Evolutionary conservation across 2,888 invertebrate species (phyloP), one percentile per base, ranked within the genome.

Genomic region (Gerris lacustris): DNA sequence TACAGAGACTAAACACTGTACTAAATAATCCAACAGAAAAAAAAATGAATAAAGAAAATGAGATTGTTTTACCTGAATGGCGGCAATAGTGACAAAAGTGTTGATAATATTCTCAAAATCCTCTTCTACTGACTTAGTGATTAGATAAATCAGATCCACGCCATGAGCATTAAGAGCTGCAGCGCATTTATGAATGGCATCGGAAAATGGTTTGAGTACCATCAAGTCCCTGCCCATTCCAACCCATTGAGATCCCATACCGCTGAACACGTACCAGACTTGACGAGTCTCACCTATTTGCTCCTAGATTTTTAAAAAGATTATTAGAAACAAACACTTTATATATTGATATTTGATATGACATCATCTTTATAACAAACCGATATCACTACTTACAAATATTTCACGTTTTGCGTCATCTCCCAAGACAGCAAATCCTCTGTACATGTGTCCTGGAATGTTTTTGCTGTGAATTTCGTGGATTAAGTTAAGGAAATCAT

Each of bases 211-310:
- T 70, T 94, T 92, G 74, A 98, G 83, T 73, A 84, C 82, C 87
- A 97, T 88, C 75, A 99, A 84, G 72, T 89, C 86, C 78, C 88
- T 88, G 15, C 89, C 96, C 97, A 98, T 98, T 77, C 94, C 94
- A 67, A 91, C 86, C 97, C 97, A 98, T 82, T 98, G 98, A 64
- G 93, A 90, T 15, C 98, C 98, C 98, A 99, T 98, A 72, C 99
- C 99, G 67, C 96, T 91, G 83, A 95, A 98, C 74, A 98, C 86
- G 81, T 87, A 98, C 94, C 96, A 98, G 70, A 97, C 82, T 0
- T 96, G 94, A 15, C 92, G 86, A 74, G 86, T 85, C 64, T 89
- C 88, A 45, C 31, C 31, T n/a, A n/a, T 64, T 31, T 18, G 64
- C 17, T 64, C 64, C 64, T 64, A 6, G 9, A 64, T 2, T 9